phyloP scores from a whole-genome alignment of 2,113 vertebrate genomes.

The Nestor notabilis region DNA sequence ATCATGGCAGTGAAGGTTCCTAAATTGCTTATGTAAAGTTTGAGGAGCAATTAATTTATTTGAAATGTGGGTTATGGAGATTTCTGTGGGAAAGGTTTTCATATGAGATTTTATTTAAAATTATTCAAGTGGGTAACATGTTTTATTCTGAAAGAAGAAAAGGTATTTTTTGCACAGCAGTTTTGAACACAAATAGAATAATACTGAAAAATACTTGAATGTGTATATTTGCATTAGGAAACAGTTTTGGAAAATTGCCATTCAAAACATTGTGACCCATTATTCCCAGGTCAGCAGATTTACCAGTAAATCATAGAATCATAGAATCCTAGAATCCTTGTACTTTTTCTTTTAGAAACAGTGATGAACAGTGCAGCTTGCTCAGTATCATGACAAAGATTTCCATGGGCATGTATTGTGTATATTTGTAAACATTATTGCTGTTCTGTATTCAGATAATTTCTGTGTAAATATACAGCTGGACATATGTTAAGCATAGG shows the following conservation, averaged over 20 bases:
- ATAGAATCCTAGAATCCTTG: too few relatives aligned
- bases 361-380: neutral
- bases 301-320: too few relatives aligned
- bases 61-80: neutral
- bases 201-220: neutral
- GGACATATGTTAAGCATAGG: neutral
- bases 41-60: neutral
- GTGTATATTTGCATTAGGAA: neutral
- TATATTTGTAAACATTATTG: neutral
- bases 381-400: neutral
- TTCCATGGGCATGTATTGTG: neutral
- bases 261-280: neutral
- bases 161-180: neutral
- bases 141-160: neutral
- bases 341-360: neutral
- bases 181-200: neutral
- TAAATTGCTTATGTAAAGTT: neutral
- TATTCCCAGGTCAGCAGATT: neutral
- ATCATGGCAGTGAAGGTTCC: neutral
- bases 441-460: neutral
- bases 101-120: neutral
- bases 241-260: neutral
- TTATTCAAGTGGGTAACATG: neutral
- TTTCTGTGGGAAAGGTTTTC: neutral
- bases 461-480: neutral